phyloP scores from a whole-genome alignment of 2,888 invertebrate species.

The Tubulanus polymorphus region DNA sequence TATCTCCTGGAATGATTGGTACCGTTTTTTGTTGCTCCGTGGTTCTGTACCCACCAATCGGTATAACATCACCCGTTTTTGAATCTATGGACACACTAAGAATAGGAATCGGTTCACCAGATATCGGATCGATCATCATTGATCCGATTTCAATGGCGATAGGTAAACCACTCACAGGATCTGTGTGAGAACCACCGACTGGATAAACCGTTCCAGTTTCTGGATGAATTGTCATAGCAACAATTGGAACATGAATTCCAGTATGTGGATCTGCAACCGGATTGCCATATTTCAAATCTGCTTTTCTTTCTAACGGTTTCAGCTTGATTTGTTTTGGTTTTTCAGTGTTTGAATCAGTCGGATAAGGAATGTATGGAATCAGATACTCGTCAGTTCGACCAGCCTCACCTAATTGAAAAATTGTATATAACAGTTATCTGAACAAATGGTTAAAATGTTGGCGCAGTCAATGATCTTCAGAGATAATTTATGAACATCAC shows the following conservation, averaged over 20 bases:
- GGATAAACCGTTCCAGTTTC: slow-evolving; percentile 41
- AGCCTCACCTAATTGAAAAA: slow-evolving; percentile 48
- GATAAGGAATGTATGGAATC: slow-evolving; percentile 45
- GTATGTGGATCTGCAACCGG: slow-evolving; percentile 42
- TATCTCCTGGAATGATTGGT: slow-evolving; percentile 41
- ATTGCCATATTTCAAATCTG: slow-evolving; percentile 37
- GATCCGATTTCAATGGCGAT: slow-evolving; percentile 49
- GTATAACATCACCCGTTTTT: slow-evolving; percentile 42
- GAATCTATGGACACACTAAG: slow-evolving; percentile 40
- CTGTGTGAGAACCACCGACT: slow-evolving; percentile 44
- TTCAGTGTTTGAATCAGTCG: slow-evolving; percentile 26
- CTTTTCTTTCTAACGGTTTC: slow-evolving; percentile 30
- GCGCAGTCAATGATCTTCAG: background rate
- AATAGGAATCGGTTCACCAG: slow-evolving; percentile 43
- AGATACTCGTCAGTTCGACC: slow-evolving; percentile 32
- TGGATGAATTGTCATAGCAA: slow-evolving; percentile 47
- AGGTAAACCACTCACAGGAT: slow-evolving; percentile 45
- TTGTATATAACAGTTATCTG: no score
- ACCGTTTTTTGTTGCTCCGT: slow-evolving; percentile 21
- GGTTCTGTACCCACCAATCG: slow-evolving; percentile 39
- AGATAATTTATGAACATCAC: no score
- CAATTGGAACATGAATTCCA: slow-evolving; percentile 45
- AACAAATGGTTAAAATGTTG: background rate
- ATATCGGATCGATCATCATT: slow-evolving; percentile 44
- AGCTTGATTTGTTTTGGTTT: slow-evolving; percentile 35